Evolutionary conservation across 2,113 vertebrate genomes (phyloP), one percentile per base, ranked within the genome.

Genomic region (Charina bottae): DNA sequence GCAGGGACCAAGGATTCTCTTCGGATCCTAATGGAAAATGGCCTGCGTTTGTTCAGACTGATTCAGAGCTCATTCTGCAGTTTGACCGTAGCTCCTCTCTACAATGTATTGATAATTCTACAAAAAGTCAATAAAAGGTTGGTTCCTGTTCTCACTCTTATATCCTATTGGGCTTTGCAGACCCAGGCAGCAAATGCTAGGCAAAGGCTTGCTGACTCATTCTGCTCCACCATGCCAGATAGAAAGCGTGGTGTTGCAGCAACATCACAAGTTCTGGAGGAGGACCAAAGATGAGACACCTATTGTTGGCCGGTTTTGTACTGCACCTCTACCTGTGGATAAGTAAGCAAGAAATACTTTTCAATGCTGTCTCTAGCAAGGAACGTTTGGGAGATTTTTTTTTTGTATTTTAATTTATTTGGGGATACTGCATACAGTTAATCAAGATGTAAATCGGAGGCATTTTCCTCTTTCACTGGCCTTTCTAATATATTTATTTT

Each of bases 231-330:
- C 94, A 37, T 98, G 97, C 92, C 95, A 97, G 86, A 89, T 97
- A 72, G 91, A 94, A 59, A 96, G 53, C 0, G 95, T 97, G 83
- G 95, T 88, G 3, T 90, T 98, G 89, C 96, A 96, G 54, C 93
- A 97, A 4, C 95, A 94, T 10, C 90, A 95, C 90, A 93, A 92
- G 64, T 92, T 78, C 0, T 56, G 1, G 0, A 92, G 97, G n/a
- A 97, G 96, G 97, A 96, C 23, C 87, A 97, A 93, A 92, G 95
- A 97, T 2, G 92, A 83, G 37, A 33, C 91, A 19, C 72, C 26
- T 1, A 10, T 98, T 15, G 26, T 26, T 0, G 97, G 97, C 92
- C 96, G 54, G 33, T 96, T 98, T 95, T 98, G 98, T 59, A 94
- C 94, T 0, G 95, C 95, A 0, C 92, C 89, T 0, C 92, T 98